Conservation (phyloP, 2,888 invertebrate species). For the Leptarthrus brevirostris region DNA sequence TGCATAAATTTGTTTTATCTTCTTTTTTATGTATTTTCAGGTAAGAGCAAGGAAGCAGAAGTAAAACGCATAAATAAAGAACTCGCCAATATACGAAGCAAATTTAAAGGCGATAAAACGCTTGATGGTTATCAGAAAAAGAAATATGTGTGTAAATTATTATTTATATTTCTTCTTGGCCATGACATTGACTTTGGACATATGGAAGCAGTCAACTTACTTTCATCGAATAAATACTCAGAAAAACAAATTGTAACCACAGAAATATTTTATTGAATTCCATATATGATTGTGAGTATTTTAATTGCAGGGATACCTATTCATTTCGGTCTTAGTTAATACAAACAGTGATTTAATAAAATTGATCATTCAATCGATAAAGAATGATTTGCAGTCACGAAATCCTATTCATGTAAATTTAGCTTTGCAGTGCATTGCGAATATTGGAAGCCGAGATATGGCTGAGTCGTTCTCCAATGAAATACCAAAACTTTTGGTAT, state of each 20-base stretch:
- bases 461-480: conserved; percentile 99
- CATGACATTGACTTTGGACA: conserved; percentile 99
- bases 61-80: conserved; percentile 99
- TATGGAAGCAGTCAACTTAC: conserved; percentile 99
- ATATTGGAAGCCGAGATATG: conserved; percentile 99
- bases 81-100: conserved; percentile 98
- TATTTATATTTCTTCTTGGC: conserved; percentile 98
- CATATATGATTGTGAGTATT: neutral
- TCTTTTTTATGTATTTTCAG: no score
- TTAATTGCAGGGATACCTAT: conserved; percentile 89
- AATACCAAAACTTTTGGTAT: conserved; percentile 97
- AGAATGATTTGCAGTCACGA: conserved; percentile 95
- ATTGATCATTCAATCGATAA: conserved; percentile 98
- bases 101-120: conserved; percentile 99
- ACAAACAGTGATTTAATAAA: conserved; percentile 99
- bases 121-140: conserved; percentile 99
- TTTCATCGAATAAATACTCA: conserved; percentile 99
- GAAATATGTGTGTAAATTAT: conserved; percentile 99
- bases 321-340: conserved; percentile 99
- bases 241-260: conserved; percentile 95
- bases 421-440: conserved; percentile 99
- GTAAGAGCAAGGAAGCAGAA: conserved; percentile 99
- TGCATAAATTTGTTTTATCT: no score
- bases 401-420: conserved; percentile 99
- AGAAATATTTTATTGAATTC: neutral